phyloP scores from a whole-genome alignment of 2,888 invertebrate genomes.

The Morpho deidamia region DNA sequence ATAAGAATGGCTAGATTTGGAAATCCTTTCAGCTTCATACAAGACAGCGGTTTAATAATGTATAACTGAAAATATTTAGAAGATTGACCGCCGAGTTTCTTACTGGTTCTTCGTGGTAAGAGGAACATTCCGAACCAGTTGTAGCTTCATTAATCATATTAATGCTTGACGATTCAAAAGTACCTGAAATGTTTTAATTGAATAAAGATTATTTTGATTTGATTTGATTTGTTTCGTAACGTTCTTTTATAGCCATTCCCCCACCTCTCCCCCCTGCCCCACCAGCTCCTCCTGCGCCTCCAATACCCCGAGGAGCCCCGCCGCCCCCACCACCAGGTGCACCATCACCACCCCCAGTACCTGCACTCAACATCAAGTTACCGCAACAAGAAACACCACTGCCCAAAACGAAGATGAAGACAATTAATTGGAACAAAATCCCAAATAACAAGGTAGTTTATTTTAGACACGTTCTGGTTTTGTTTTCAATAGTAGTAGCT shows the following conservation, averaged over 20 bases:
- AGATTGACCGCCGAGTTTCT: no score
- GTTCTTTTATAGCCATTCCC: constrained; percentile 57
- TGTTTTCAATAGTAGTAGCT: no score
- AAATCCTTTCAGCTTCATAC: no score
- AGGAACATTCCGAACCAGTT: no score
- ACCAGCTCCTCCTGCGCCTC: constrained; percentile 30
- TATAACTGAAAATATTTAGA: no score
- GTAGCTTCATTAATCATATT: no score
- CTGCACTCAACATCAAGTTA: constrained; percentile 74
- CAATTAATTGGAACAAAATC: constrained; percentile 98
- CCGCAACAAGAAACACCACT: constrained; percentile 95
- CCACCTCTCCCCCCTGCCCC: constrained; percentile 52
- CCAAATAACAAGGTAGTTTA: constrained; percentile 88
- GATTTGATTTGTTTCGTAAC: constrained; percentile 19
- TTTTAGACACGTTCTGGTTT: background rate
- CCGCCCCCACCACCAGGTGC: constrained; percentile 61
- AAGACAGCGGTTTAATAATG: no score
- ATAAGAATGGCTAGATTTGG: no score
- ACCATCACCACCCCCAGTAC: constrained; percentile 57
- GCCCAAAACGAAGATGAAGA: constrained; percentile 98
- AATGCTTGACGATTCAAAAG: no score
- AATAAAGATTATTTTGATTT: no score
- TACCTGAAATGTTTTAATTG: no score
- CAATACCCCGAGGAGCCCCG: constrained; percentile 52
- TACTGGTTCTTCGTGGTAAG: no score